Evolutionary conservation across 2,797 vertebrate genomes (phyloP).

Genomic region (Falco peregrinus): DNA sequence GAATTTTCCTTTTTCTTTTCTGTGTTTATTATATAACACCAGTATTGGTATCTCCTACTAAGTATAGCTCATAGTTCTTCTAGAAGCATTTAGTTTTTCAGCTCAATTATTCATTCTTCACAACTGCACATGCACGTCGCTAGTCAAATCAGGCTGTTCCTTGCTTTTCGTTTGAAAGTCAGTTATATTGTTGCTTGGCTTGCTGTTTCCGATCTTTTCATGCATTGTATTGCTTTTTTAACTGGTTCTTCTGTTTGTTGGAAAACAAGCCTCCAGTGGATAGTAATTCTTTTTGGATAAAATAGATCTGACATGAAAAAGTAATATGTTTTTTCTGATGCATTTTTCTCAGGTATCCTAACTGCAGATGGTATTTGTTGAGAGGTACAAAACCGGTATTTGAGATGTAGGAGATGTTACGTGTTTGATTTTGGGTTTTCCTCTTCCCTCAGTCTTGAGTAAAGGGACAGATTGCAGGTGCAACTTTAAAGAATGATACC

Average conservation of each 20-base stretch:
- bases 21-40: background rate
- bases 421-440: background rate
- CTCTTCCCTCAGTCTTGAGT: background rate
- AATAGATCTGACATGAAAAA: background rate
- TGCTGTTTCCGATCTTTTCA: background rate
- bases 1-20: background rate
- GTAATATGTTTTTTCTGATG: background rate
- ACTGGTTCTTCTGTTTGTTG: background rate
- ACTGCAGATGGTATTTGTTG: background rate
- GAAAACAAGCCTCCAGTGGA: background rate
- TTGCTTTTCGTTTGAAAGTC: background rate
- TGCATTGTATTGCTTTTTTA: background rate
- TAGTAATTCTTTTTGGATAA: background rate
- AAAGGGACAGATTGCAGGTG: background rate
- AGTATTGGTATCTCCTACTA: background rate
- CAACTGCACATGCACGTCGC: background rate
- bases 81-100: background rate
- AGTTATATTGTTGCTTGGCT: background rate
- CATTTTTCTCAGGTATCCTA: background rate
- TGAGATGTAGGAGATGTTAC: background rate
- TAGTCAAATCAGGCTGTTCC: background rate
- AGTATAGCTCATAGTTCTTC: background rate
- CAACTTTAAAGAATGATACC: background rate
- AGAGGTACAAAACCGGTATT: background rate
- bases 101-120: background rate